Conservation (phyloP, 2,797 vertebrate species). For the Glossophaga mutica region DNA sequence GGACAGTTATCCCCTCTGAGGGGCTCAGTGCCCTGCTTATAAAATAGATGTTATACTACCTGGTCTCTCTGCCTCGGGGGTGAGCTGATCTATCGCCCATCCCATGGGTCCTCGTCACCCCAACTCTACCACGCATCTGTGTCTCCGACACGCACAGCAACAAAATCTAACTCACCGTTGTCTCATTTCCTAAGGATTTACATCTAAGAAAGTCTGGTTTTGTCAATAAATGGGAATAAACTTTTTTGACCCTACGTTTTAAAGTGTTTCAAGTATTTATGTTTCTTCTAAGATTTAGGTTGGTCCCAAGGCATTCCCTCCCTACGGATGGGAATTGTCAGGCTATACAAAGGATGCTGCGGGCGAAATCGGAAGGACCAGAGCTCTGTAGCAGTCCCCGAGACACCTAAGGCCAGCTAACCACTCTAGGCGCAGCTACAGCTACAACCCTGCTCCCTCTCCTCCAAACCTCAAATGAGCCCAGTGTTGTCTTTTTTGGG, state of each 20-base stretch:
- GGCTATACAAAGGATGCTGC: neutral
- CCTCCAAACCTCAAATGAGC: neutral
- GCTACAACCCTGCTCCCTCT: neutral
- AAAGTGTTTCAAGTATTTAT: constrained; percentile 24
- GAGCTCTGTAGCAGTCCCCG: neutral
- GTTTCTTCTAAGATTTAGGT: neutral
- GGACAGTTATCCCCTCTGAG: neutral
- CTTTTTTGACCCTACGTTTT: neutral
- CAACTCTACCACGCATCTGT: neutral
- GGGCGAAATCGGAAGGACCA: neutral
- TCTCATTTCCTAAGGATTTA: constrained; percentile 12
- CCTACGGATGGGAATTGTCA: neutral
- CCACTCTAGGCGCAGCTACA: neutral
- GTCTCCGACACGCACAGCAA: neutral
- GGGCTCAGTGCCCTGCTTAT: neutral
- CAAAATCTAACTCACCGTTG: neutral
- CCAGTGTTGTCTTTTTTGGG: neutral
- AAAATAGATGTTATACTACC: neutral
- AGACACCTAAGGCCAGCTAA: neutral
- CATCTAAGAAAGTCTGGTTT: neutral
- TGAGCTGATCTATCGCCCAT: neutral
- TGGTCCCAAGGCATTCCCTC: neutral
- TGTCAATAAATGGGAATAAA: neutral
- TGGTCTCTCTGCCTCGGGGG: neutral
- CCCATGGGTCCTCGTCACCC: neutral